These are phyloP conservation scores for Maniola jurtina DNA, from an alignment of 1,140 invertebrate species.

Conservation along the genomic window DNA sequence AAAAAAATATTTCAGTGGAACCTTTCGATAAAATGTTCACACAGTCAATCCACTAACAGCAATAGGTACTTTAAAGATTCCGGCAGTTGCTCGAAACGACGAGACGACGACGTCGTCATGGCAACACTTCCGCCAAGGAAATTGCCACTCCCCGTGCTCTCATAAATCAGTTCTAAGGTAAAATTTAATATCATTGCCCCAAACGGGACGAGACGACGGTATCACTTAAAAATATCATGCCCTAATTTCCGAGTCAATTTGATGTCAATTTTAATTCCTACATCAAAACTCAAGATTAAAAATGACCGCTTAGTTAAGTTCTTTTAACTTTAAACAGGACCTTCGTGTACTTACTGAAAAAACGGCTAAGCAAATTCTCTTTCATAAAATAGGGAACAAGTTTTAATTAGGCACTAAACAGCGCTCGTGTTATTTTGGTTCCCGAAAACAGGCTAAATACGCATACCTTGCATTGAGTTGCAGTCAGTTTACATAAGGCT, in stretches of 20 bases:
- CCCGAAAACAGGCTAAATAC: no score
- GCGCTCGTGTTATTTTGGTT: no score
- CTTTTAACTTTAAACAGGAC: not conserved
- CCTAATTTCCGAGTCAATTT: conserved; percentile 15
- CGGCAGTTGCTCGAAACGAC: not conserved
- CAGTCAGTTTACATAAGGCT: no score
- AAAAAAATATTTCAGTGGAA: not conserved
- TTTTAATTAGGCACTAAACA: no score
- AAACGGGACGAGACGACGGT: conserved; percentile 19
- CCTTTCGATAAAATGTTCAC: not conserved
- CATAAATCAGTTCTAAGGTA: conserved; percentile 63
- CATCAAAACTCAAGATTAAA: not conserved
- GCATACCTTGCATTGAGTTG: no score
- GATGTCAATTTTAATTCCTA: not conserved
- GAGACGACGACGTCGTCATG: conserved; percentile 34
- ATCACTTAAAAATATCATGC: conserved; percentile 20
- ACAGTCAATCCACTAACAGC: not conserved
- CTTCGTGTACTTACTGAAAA: no score
- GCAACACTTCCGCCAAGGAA: conserved; percentile 60
- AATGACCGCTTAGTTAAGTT: not conserved
- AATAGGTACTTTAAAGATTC: conserved; percentile 5
- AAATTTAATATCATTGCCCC: conserved; percentile 58
- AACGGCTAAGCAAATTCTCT: no score
- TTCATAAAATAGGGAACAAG: no score
- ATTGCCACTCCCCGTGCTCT: conserved; percentile 55